Evolutionary conservation across 2,888 invertebrate species (phyloP), one percentile per base, ranked within the genome.

Genomic region (Drosophila melanocephala): DNA sequence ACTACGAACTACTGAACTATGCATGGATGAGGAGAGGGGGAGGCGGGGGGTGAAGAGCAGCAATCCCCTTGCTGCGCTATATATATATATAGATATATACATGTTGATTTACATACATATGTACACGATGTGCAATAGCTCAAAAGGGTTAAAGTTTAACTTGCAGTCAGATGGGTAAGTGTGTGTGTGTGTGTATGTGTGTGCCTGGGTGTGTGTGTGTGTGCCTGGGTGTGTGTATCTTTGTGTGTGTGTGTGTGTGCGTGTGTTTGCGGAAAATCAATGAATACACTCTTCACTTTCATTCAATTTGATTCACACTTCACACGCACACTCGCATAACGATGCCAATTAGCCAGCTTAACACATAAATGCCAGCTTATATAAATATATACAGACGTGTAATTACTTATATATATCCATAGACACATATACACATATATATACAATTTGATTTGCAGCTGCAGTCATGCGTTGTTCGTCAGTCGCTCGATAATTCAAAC

Each of bases 251-350:
- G 22, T 28, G 22, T n/a, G n/a, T 28, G 16, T 37, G 62, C 9
- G 28, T 50, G 59, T 33, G 14, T 53, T 35, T 26, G 37, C 19
- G 33, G 42, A 72, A 76, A 81, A 83, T 82, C 82, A 74, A 84
- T 84, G 79, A 79, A 71, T 65, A 47, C 55, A 75, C 62, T 72
- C 70, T 65, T 81, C 74, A 76, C 79, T 87, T 84, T 84, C 83
- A 87, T 79, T 81, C 70, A 81, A 83, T 79, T 72, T 59, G 12
- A 65, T 47, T 55, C 44, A 67, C 64, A 58, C 35, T 55, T 28
- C 19, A 30, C 26, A 62, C 19, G 33, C 10, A 35, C 14, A 39
- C 14, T 1, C 30, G n/a, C 56, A 35, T 22, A 70, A 33, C 28
- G 28, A 53, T 42, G 37, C 30, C 64, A 78, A 75, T 78, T 67